Evolutionary conservation across 2,113 vertebrate species (phyloP), one percentile per base, ranked within the genome.

Genomic region (Paracanthobrama guichenoti): DNA sequence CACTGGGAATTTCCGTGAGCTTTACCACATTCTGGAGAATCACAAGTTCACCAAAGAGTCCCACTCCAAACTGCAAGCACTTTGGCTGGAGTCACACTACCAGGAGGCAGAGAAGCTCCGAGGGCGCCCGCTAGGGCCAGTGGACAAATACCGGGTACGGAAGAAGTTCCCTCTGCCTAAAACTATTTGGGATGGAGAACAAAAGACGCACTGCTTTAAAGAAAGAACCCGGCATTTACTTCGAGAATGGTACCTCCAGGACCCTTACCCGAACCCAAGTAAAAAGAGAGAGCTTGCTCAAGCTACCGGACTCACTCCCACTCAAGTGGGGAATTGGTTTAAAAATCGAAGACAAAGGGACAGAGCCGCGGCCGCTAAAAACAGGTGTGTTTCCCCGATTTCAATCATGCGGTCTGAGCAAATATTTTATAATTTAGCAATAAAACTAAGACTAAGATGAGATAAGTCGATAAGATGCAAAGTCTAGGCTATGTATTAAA

Each of bases 21-120:
- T 99, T 89, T 99, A 99, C 91, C 97, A 97, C 88, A 97, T 99
- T 90, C 93, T 99, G 94, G 98, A 99, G 92, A 97, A 96, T 91
- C 97, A 99, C 93, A 99, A 99, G 95, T 99, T 99, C 95, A 98
- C 97, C 93, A 99, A 99, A 94, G 97, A 98, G 91, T 99, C 98
- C 46, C 98, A 99, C 91, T 95, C 95, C 88, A 99, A 99, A 92
- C 95, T 99, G 84, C 98, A 99, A 94, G 98, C 98, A 64, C 96
- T 99, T 85, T 99, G 98, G 98, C 94, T 99, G 35, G 98, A 99
- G 84, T 97, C 98, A n/a, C 98, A 99, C 88, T 99, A 99, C 92
- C 97, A 97, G 92, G 98, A 99, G 92, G 98, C 98, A 0, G 98
- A 99, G 94, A 99, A 99, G 95, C 96, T 99, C 81, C 94, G 98